phyloP scores from a whole-genome alignment of 2,888 invertebrate genomes.

The Eutolmus rufibarbis region DNA sequence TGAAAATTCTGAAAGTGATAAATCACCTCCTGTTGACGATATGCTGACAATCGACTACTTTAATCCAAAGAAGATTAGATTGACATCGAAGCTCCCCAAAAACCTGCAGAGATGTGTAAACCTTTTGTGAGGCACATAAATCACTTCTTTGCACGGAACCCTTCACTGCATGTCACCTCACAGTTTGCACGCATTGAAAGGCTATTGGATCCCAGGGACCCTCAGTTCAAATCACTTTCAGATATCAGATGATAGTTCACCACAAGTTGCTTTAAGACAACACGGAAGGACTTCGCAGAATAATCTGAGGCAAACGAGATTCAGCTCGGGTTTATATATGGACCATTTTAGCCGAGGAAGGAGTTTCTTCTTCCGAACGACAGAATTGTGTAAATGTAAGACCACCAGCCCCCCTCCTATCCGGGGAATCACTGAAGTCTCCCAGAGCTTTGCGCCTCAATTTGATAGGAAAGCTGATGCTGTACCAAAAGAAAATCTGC shows the following conservation, averaged over 20 bases:
- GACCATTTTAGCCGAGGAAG: background rate
- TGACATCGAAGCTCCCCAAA: background rate
- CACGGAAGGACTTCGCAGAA: background rate
- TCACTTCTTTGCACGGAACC: background rate
- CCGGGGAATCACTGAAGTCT: background rate
- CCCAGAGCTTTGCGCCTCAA: background rate
- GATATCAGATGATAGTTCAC: background rate
- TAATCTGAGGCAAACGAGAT: background rate
- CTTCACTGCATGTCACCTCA: background rate
- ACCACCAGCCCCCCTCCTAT: background rate
- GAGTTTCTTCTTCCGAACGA: background rate
- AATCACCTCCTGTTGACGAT: constrained; percentile 13
- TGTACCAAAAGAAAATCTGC: background rate
- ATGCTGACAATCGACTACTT: background rate
- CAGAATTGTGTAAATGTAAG: background rate
- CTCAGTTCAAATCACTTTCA: background rate
- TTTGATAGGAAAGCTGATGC: background rate
- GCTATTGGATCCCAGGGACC: background rate
- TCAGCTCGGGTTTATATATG: background rate
- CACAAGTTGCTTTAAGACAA: background rate
- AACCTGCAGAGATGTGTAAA: background rate
- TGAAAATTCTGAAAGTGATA: constrained; percentile 3
- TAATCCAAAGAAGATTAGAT: background rate
- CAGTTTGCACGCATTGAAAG: background rate
- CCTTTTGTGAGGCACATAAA: background rate